Base-by-base conservation (phyloP, 2,888 invertebrate species). In the Xiphydria camelus region DNA sequence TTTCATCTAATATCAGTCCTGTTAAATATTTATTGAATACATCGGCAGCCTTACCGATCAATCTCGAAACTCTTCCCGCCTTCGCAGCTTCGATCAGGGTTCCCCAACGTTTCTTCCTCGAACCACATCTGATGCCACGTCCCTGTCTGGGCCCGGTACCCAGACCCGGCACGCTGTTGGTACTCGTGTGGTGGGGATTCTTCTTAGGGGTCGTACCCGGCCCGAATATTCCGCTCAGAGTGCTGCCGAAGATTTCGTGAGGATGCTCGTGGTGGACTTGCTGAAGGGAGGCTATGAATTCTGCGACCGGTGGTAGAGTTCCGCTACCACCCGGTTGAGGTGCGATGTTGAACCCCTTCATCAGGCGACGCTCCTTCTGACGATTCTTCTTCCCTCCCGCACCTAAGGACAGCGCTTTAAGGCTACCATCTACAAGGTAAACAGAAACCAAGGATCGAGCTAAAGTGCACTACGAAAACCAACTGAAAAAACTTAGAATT, bases 341-440 rank as follows among this genome's bases (percentile, higher is more conserved):
- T 10, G 87, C 89, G 57, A 93, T 92, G 78, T 94, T 93, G 81
- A 94, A 94, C 10, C 91, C 94, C 76, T 94, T 94, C 92, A 94
- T 93, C 43, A 94, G 79, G 1, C 94, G 84, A 0, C 94, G 83
- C 75, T 94, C 94, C 76, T 94, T 92, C 75, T 93, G 93, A 0
- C 94, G 86, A 73, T 94, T 93, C 78, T 94, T 94, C 77, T 94
- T 94, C 43, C 94, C 94, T 55, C 93, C 92, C 51, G 91, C 87
- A 67, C 89, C 91, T 88, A 73, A 49, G 63, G 68, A 71, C 56
- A 70, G 66, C 56, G 68, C 69, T 67, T 68, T 71, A 64, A 68
- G 56, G 63, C 59, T 55, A 66, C 61, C 64, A 62, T 67, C 70
- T 70, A 62, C 47, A 38, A 47, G 49, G 50, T 43, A 65, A 47